Conservation (phyloP, 1,140 invertebrate species). For the Teleopsis dalmanni region DNA sequence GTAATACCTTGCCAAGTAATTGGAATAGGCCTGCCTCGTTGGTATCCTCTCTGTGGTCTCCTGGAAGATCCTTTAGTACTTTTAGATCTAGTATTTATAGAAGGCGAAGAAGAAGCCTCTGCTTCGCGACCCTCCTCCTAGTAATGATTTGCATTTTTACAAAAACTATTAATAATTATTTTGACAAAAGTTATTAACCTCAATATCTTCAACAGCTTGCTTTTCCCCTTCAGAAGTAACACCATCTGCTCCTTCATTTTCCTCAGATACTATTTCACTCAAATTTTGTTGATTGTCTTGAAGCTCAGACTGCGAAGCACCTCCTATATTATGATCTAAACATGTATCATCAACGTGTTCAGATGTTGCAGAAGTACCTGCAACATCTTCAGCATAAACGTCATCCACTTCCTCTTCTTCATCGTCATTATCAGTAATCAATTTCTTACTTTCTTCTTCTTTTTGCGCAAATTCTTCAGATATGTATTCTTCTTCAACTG, state of each 20-base stretch:
- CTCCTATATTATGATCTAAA: slow-evolving; percentile 28
- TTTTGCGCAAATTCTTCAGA: slow-evolving; percentile 35
- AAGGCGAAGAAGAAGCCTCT: slow-evolving; percentile 56
- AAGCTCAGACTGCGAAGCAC: slow-evolving; percentile 37
- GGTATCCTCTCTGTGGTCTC: slow-evolving; percentile 21
- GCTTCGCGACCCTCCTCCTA: slow-evolving; percentile 62
- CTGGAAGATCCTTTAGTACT: slow-evolving; percentile 28
- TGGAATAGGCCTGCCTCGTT: slow-evolving; percentile 41
- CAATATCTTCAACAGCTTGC: slow-evolving; percentile 47
- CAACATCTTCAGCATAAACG: background rate
- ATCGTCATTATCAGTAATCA: slow-evolving; percentile 10
- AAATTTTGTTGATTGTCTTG: slow-evolving; percentile 29
- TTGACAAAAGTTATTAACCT: slow-evolving; percentile 20
- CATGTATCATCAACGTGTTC: background rate
- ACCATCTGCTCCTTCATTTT: slow-evolving; percentile 42
- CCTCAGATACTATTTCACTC: slow-evolving; percentile 32
- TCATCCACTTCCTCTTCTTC: slow-evolving; percentile 8
- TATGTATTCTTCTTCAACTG: slow-evolving; percentile 17
- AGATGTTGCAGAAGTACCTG: background rate
- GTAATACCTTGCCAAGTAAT: slow-evolving; percentile 44
- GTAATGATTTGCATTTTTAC: slow-evolving; percentile 15
- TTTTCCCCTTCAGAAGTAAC: slow-evolving; percentile 58
- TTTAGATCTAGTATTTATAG: slow-evolving; percentile 41
- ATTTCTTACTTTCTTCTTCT: too few relatives aligned
- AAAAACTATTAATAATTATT: background rate